Evolutionary conservation across 2,888 invertebrate genomes (phyloP), one percentile per base, ranked within the genome.

Genomic region (Eugnorisma glareosa): DNA sequence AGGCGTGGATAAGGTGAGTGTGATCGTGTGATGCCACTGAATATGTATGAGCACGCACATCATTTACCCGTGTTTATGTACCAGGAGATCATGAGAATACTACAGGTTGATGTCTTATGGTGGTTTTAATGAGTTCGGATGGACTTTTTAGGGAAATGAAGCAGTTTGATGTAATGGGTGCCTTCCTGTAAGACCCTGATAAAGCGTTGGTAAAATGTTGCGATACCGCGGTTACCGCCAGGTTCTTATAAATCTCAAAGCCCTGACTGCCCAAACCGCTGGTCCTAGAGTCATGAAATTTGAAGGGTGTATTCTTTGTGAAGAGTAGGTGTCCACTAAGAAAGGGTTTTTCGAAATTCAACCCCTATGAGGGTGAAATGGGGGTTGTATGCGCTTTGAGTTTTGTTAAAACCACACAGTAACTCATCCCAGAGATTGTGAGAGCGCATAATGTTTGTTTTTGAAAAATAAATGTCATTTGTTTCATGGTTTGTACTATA

Each of bases 31-130:
- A 85, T 74, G 67, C 79, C 67, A 54, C 83, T 94, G 92, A 94
- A 94, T 94, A 94, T 94, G 91, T 92, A 94, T 92, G 90, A 89
- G 83, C 93, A 92, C 92, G 92, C 87, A 86, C 90, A 86, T 89
- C 90, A 90, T 90, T 92, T 92, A 89, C 91, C 88, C 89, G 89
- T 90, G 89, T 86, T 87, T 88, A 83, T 79, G 89, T 85, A 77
- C 59, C 48, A 77, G 77, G 83, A 77, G 87, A 86, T 84, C 82
- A 82, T 35, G 85, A 80, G 84, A 13, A 28, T 40, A 43, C 48
- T 80, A 84, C 67, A 71, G 74, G 84, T 71, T 67, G 48, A 45
- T 71, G 13, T 66, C 43, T 71, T 71, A 79, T 77, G 31, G 40
- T 48, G 24, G 24, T 40, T 67, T 40, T 67, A 70, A 61, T 83